phyloP scores from a whole-genome alignment of 2,888 invertebrate species.

The Apamea anceps region DNA sequence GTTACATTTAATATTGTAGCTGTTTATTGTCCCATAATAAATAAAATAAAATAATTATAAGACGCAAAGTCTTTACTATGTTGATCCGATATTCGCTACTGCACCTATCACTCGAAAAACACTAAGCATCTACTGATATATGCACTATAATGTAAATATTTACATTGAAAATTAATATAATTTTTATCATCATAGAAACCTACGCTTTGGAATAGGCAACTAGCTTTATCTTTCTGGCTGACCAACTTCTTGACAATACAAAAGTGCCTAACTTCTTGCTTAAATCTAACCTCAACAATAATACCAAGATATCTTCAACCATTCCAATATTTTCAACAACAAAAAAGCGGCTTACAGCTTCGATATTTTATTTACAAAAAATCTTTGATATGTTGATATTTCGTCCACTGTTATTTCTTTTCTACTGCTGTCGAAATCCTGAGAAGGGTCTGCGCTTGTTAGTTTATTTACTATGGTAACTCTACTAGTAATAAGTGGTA shows the following conservation, averaged over 20 bases:
- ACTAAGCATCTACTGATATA: neutral
- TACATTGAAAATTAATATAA: neutral
- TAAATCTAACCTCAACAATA: neutral
- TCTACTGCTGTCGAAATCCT: conserved; percentile 61
- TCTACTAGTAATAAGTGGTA: conserved; percentile 59
- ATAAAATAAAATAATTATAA: neutral
- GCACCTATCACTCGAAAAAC: neutral
- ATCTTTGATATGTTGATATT: conserved; percentile 63
- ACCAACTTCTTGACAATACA: neutral
- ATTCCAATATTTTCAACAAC: conserved; percentile 4
- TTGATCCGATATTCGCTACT: neutral
- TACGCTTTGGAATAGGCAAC: neutral
- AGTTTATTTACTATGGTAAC: conserved; percentile 63
- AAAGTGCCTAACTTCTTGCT: neutral
- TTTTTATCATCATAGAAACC: neutral
- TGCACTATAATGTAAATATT: too few species aligned
- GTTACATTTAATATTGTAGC: too few species aligned
- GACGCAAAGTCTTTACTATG: neutral
- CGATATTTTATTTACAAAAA: conserved; percentile 55
- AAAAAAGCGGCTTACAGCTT: conserved; percentile 3
- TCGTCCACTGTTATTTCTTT: conserved; percentile 44
- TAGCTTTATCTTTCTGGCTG: neutral
- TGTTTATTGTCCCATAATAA: too few species aligned
- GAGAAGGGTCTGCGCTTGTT: conserved; percentile 64
- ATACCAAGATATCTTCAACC: neutral